Evolutionary conservation across 2,888 invertebrate species (phyloP), one percentile per base, ranked within the genome.

Genomic region (Cremastinae sp.): DNA sequence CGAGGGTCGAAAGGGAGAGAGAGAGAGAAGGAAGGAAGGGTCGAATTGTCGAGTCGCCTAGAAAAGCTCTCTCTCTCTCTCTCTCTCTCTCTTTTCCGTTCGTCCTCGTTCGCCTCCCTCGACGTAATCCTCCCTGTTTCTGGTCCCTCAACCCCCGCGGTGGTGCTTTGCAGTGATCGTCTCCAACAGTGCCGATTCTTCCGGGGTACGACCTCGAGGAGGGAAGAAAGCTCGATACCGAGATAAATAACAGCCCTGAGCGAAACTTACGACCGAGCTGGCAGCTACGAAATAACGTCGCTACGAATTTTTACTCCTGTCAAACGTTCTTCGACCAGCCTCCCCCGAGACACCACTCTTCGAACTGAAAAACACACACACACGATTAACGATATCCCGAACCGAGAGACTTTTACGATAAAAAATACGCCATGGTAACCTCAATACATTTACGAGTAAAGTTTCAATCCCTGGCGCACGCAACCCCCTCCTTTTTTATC

Each of bases 121-220:
- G 38, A 8, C 20, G 20, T 18, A 18, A 14, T 47, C 45, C 22
- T 38, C 9, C 45, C 51, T 45, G 12, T 49, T 18, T 18, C 5
- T n/a, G n/a, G 18, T 10, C 10, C n/a, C 34, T 54, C 22, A 16
- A 14, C 20, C 47, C 45, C 41, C 83, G 75, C 68, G 80, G 78
- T 84, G 83, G 86, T 86, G 84, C 82, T 87, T 86, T 83, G 78
- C 83, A 84, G 85, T 86, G 85, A 84, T 85, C 84, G 83, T 83
- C 85, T 81, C 79, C 82, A 80, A 82, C 83, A 84, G 86, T 86
- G 84, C 80, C 80, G 82, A 82, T 85, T 74, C 80, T 79, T 83
- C 80, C 78, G 79, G 69, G 69, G 72, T 80, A 64, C 62, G 22
- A 28, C 62, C 72, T 74, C 78, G 69, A 78, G 73, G 61, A 75